Evolutionary conservation across 2,888 invertebrate genomes (phyloP).

Genomic region (Limnephilus auricula): DNA sequence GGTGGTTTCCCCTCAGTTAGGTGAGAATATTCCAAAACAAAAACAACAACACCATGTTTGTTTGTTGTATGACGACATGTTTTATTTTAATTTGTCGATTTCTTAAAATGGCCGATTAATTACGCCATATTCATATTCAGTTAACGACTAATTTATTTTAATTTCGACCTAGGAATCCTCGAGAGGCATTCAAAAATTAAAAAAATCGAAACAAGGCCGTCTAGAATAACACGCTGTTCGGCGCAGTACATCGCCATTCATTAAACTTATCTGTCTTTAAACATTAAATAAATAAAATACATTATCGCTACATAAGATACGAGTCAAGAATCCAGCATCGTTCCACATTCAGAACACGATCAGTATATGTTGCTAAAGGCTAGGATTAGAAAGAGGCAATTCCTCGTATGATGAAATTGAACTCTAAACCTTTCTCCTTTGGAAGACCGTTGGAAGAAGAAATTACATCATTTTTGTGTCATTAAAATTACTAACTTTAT

Average conservation of each 20-base stretch:
- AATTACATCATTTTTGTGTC: too few relatives aligned
- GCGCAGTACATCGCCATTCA: constrained; percentile 36
- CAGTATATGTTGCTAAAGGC: not conserved
- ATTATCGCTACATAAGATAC: not conserved
- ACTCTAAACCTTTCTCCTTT: too few relatives aligned
- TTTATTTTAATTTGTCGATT: constrained; percentile 55
- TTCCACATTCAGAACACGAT: not conserved
- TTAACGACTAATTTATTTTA: constrained; percentile 54
- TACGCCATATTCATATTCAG: constrained; percentile 52
- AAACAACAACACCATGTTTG: constrained; percentile 38
- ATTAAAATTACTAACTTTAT: too few relatives aligned
- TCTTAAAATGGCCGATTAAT: constrained; percentile 52
- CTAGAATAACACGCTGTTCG: constrained; percentile 30
- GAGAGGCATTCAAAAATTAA: constrained; percentile 46
- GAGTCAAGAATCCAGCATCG: not conserved
- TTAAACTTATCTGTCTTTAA: constrained; percentile 38
- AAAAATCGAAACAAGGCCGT: constrained; percentile 42
- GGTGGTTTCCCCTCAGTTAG: not conserved
- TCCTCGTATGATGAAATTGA: too few relatives aligned
- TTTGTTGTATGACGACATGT: constrained; percentile 44
- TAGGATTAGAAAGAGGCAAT: too few relatives aligned
- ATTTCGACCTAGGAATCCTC: constrained; percentile 54
- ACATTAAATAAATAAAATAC: constrained; percentile 12
- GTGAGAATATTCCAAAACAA: constrained; percentile 33
- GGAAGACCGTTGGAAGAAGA: too few relatives aligned